A percentile compares a stretch with the other conserved stretches of the same genome.
Conservation (phyloP, 2,797 vertebrate species). For the Enteromius fasciolatus region DNA sequence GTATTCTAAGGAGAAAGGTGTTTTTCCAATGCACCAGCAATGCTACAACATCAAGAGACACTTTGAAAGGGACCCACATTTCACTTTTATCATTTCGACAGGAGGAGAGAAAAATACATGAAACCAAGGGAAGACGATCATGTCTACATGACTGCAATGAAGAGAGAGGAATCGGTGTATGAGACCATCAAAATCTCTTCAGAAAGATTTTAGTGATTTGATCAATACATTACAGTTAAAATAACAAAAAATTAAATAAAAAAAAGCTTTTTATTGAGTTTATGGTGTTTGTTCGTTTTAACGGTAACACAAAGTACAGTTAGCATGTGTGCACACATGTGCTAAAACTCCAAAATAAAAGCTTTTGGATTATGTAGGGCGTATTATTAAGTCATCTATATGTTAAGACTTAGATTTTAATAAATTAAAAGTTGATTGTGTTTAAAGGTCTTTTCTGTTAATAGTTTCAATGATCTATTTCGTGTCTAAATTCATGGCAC, state of each 20-base stretch:
- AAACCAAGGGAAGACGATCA: neutral
- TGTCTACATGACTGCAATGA: slow-evolving; percentile 15
- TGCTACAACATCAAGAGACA: too few relatives aligned
- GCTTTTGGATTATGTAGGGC: too few relatives aligned
- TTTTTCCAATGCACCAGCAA: too few relatives aligned
- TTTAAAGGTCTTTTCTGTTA: neutral
- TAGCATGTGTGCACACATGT: too few relatives aligned
- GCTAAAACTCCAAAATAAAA: too few relatives aligned
- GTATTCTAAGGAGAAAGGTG: too few relatives aligned
- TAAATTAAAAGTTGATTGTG: neutral
- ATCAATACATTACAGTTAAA: neutral
- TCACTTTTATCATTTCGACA: neutral
- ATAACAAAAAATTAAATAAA: neutral
- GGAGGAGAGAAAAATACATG: neutral
- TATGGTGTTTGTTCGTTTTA: too few relatives aligned
- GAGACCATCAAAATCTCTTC: neutral
- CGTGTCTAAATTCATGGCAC: neutral
- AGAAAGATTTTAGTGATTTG: neutral
- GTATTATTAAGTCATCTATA: neutral
- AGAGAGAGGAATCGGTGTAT: slow-evolving; percentile 7
- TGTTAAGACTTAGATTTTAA: neutral
- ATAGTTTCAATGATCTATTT: neutral
- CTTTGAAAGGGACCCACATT: too few relatives aligned
- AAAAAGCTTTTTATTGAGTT: too few relatives aligned
- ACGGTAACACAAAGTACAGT: too few relatives aligned